A percentile compares a stretch with the other conserved stretches of the same genome.
These are phyloP conservation scores for Aporophyla lueneburgensis DNA, from an alignment of 2,888 invertebrate species.

Conservation along the genomic window DNA sequence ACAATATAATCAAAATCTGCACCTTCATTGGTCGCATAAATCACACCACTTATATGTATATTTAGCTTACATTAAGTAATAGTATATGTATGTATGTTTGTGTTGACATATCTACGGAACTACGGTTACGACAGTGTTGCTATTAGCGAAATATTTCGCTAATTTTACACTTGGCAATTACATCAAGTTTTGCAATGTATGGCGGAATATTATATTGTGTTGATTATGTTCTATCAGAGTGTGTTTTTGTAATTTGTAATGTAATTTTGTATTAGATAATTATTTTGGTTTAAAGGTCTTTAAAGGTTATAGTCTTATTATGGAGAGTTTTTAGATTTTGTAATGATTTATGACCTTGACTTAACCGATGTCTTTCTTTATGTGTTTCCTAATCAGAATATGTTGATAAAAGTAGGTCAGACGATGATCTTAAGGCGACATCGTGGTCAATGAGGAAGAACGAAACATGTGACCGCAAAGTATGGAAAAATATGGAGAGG, in stretches of 20 bases:
- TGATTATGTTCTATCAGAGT: slow-evolving; percentile 41
- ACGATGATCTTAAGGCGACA: no score
- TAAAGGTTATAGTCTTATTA: slow-evolving; percentile 10
- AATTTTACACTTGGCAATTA: slow-evolving; percentile 74
- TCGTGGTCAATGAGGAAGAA: no score
- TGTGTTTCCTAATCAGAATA: not conserved
- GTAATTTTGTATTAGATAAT: slow-evolving; percentile 55
- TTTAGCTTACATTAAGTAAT: slow-evolving; percentile 86
- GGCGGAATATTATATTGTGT: slow-evolving; percentile 53
- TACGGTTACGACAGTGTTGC: slow-evolving; percentile 79
- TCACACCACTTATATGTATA: slow-evolving; percentile 83
- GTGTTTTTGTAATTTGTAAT: slow-evolving; percentile 53
- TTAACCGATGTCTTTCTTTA: not conserved
- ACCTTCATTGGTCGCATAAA: slow-evolving; percentile 60
- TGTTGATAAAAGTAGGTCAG: not conserved
- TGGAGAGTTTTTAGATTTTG: not conserved
- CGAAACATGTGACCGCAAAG: no score
- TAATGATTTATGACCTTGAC: not conserved
- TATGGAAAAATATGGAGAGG: no score
- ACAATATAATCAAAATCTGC: slow-evolving; percentile 29
- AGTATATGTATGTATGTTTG: slow-evolving; percentile 72
- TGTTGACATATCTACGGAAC: slow-evolving; percentile 89
- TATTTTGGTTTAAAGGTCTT: not conserved
- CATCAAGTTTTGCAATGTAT: slow-evolving; percentile 64
- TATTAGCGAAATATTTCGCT: slow-evolving; percentile 81